Evolutionary conservation across 1,140 invertebrate genomes (phyloP).

Genomic region (Neodiprion virginianus): DNA sequence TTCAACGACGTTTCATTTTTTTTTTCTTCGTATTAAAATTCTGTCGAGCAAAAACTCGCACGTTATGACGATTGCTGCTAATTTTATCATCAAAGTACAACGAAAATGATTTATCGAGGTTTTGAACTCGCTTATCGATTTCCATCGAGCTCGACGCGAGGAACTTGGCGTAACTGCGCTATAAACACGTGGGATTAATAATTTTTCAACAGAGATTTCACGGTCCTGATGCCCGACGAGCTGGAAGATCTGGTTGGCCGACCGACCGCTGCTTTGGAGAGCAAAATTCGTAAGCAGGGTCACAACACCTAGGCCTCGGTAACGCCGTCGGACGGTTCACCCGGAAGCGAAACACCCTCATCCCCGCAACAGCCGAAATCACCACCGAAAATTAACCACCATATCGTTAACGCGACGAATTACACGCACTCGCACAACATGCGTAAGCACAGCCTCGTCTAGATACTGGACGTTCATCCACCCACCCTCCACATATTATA

Average conservation of each 20-base stretch:
- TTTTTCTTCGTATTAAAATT: too few species aligned
- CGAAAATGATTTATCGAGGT: too few species aligned
- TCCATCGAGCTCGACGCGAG: too few species aligned
- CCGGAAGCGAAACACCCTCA: not conserved
- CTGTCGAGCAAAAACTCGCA: too few species aligned
- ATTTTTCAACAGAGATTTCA: constrained; percentile 49
- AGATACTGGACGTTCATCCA: constrained; percentile 3
- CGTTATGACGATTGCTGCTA: too few species aligned
- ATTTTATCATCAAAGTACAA: too few species aligned
- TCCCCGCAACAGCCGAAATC: not conserved
- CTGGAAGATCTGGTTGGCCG: constrained; percentile 53
- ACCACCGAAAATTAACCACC: not conserved
- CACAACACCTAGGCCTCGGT: constrained; percentile 56
- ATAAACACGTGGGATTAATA: not conserved
- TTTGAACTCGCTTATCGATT: too few species aligned
- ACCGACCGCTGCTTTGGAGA: constrained; percentile 45
- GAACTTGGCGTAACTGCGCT: too few species aligned
- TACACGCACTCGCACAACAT: constrained; percentile 57
- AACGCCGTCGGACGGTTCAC: constrained; percentile 46
- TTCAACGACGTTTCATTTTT: too few species aligned
- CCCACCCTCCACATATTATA: not conserved
- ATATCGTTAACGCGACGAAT: constrained; percentile 39
- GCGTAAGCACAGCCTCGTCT: constrained; percentile 57
- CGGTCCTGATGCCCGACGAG: constrained; percentile 55
- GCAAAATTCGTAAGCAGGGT: constrained; percentile 50